Percentiles rank a stretch among this genome's conserved stretches.
Evolutionary conservation across 2,797 vertebrate genomes (phyloP).

Genomic region (Gymnothorax javanicus): DNA sequence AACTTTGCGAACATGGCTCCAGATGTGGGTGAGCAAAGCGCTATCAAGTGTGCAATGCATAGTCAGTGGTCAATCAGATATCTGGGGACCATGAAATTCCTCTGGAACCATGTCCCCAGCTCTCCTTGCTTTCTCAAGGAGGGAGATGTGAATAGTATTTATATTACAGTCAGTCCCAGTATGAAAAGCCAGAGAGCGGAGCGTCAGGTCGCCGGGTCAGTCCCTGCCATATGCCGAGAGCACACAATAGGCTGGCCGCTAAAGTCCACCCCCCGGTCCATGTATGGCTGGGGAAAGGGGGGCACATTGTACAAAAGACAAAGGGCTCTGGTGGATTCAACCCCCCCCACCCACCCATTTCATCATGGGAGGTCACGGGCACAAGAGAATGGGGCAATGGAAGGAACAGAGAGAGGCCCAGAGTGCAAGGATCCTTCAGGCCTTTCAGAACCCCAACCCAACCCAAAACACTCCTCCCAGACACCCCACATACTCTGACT

Average conservation of each 20-base stretch:
- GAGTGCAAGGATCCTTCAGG: not conserved
- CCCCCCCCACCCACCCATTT: not conserved
- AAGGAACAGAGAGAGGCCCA: not conserved
- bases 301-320: constrained; percentile 30
- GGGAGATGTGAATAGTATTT: not conserved
- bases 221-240: constrained; percentile 31
- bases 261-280: not conserved
- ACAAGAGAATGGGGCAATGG: not conserved
- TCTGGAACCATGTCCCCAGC: constrained; percentile 8
- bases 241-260: constrained; percentile 14
- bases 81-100: not conserved
- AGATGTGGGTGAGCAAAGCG: not conserved
- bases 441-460: not conserved
- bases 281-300: constrained; percentile 19
- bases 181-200: not conserved
- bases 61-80: not conserved
- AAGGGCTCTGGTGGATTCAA: constrained; percentile 14
- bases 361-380: constrained; percentile 32
- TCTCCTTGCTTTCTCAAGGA: not conserved
- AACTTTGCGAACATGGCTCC: no score
- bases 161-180: not conserved
- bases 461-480: not conserved
- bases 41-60: not conserved
- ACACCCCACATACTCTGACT: constrained; percentile 2
- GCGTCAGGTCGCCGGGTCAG: not conserved